Evolutionary conservation across 92 coral and sea anemone species (phyloP), one percentile per base, ranked within the genome.

Genomic region (Isaurus tuberculatus): DNA sequence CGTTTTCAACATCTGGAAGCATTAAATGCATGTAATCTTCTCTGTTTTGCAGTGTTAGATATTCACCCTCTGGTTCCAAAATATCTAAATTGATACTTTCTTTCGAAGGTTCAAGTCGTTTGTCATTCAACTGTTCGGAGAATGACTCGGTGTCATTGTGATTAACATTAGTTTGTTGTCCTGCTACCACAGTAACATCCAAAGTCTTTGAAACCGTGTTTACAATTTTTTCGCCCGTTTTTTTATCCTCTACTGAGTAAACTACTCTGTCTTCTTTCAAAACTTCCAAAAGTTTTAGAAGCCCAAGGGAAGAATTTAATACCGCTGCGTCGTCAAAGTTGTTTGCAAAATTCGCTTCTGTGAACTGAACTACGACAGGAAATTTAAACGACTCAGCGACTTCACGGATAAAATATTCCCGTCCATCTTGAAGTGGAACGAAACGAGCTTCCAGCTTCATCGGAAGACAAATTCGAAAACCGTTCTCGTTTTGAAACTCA

Each of bases 21-120:
- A 55, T 8, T 22, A 55, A 55, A 55, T 55, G 25, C 63, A 55
- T 55, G 63, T 55, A 55, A 19, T 55, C 63, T 19, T n/a, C 63
- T 19, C 26, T 55, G 23, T 33, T 10, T 33, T 69, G 73, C 1
- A 36, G 46, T 17, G 73, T 20, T 14, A 25, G n/a, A 25, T 69
- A 69, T 37, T 33, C 73, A 17, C 14, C 25, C 49, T 69, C 73
- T 34, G 73, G n/a, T 40, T 69, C 73, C n/a, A 69, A 69, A 69
- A 19, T 26, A 6, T 34, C 73, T 4, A 69, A 31, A 2, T 11
- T n/a, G 63, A 26, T 8, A 9, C 8, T 26, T 51, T 51, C 58
- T 51, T 51, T 16, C 23, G 63, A 55, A 20, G 1, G 22, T 55
- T 20, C 58, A 2, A 51, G 58, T 51, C 58, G n/a, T n/a, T n/a